Evolutionary conservation across 2,888 invertebrate genomes (phyloP), one percentile per base, ranked within the genome.

Genomic region (Oscheius onirici): DNA sequence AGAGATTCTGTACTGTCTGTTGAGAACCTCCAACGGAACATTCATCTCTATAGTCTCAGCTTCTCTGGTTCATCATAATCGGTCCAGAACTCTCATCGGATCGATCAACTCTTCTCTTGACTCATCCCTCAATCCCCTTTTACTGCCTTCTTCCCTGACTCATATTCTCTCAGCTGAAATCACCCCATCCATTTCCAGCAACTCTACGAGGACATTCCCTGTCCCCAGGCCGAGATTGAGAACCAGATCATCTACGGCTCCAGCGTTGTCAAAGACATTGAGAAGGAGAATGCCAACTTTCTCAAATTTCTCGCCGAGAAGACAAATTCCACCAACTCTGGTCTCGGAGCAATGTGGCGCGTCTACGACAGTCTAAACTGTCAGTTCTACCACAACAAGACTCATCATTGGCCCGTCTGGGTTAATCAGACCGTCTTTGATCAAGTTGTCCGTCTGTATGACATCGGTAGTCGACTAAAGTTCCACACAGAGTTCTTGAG

Each of bases 331-430:
- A 75, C 71, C 26, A 40, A 73, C 10, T n/a, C 66, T 8, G 67
- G 78, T 8, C 60, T 87, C n/a, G 60, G 68, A 15, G 74, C 78
- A 8, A 73, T 84, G 22, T 85, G 84, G 84, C 63, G 44, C 3
- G 70, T 87, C 8, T 84, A 73, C 66, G 87, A 87, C 70, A 78
- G 83, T 17, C 76, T 86, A 24, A 77, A 75, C 51, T 81, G 81
- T 41, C 82, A 85, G 80, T 75, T 55, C 40, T 71, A 71, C 26
- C 81, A 85, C 71, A 79, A 77, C 51, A 76, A 79, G 0, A 73
- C 75, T 8, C 80, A 84, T 60, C 71, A 69, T 5, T 76, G 82
- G 75, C 87, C 87, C 0, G 34, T 20, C 1, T 87, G 87, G 86
- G 77, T 87, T 22, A 87, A 81, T 65, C 72, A 72, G n/a, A 74